Base-by-base conservation (phyloP, 1,140 invertebrate species). In the Drusus annulatus region DNA sequence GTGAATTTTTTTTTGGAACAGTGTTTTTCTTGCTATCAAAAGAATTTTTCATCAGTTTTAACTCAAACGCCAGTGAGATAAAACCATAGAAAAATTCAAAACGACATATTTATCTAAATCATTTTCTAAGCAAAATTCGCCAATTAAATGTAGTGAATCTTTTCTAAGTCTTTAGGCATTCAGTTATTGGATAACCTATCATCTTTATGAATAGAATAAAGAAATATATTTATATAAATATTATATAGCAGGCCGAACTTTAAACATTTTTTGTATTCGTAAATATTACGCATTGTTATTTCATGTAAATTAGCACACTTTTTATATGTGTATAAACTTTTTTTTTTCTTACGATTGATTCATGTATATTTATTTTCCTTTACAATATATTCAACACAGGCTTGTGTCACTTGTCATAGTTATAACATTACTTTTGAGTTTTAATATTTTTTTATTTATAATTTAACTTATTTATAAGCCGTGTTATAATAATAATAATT, bases 361-460 rank as follows among this genome's bases (percentile, higher is more conserved):
- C 0, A 17, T 31, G 19, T 45, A 76, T n/a, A 60, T 60, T 10
- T 60, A 28, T 62, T 17, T 15, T 10, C 58, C 19, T 45, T 45
- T 21, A 6, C 23, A 6, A n/a, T 25, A 23, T 45, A 51, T 10
- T 17, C 19, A 45, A 71, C 36, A 19, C 68, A 71, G 23, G 10
- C n/a, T 54, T 74, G 54, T 74, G 54, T 56, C 21, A 78, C 76
- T 78, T 78, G 76, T 78, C 76, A 78, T 78, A 78, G 76, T 56
- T 54, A 17, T 77, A 63, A 45, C 28, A 69, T 10, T 78, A 25
- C 60, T 51, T 68, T 63, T 77, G 17, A 36, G 58, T 63, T 62
- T 78, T 78, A 78, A 78, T 69, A 78, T 78, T 56, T 78, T 77
- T 65, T 69, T 50, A 50, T 71, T 69, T 77, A 65, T 65, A 77